phyloP scores from a whole-genome alignment of 2,113 vertebrate species.

The Catagonus wagneri region DNA sequence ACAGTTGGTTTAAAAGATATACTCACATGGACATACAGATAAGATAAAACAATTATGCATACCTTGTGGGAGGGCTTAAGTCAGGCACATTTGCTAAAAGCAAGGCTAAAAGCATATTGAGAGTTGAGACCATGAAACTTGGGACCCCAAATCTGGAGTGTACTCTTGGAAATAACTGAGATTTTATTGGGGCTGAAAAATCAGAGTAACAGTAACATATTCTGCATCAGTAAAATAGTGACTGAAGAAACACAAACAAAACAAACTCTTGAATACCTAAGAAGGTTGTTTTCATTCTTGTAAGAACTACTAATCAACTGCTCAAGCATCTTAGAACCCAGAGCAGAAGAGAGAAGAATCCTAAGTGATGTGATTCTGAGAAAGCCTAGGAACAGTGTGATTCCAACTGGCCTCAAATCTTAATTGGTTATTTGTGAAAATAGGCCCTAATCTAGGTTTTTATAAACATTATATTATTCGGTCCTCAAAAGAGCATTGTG shows the following conservation, averaged over 20 bases:
- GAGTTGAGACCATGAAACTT: constrained; percentile 17
- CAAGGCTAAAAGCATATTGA: not conserved
- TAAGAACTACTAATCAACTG: not conserved
- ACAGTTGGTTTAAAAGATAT: not conserved
- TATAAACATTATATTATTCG: constrained; percentile 4
- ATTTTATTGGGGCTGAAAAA: not conserved
- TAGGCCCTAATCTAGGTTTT: not conserved
- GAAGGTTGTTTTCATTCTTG: not conserved
- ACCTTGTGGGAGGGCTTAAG: not conserved
- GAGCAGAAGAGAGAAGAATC: not conserved
- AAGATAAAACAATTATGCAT: not conserved
- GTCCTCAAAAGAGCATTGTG: not conserved
- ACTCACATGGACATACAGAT: not conserved
- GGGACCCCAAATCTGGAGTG: not conserved
- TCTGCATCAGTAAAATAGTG: not conserved
- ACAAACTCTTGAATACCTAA: not conserved
- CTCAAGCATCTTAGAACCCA: not conserved
- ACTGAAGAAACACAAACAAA: constrained; percentile 11
- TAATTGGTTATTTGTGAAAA: not conserved
- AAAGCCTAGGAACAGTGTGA: not conserved
- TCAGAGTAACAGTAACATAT: constrained; percentile 12
- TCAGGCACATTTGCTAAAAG: not conserved
- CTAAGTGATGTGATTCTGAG: not conserved
- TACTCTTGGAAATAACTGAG: constrained; percentile 27
- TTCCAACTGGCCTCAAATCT: not conserved